Base-by-base conservation (phyloP, 2,797 vertebrate species). In the Bufotes viridis region DNA sequence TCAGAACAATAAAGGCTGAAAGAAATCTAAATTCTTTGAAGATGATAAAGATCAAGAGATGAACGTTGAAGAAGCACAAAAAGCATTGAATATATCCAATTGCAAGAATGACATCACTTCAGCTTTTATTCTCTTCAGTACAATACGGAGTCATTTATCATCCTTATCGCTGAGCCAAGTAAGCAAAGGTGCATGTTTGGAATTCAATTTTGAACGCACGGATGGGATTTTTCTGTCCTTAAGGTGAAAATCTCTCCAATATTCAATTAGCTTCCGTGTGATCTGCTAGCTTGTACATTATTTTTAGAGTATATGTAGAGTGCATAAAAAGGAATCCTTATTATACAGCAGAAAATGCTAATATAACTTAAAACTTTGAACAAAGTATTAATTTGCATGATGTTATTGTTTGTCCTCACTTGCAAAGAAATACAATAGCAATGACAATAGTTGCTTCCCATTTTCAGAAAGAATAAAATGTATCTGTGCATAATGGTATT, bases 91-190 rank as follows among this genome's bases (percentile, higher is more conserved):
- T 87, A 81, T 65, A 42, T 85, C 74, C 87, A 84, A 53, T 42
- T 11, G 12, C 29, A 83, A 55, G n/a, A 81, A 69, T 74, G 84
- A 53, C 81, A 88, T 61, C 78, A 84, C 65, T 90, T 89, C 81
- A 82, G 6, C 90, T 92, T 90, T 91, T 90, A 87, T 87, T 91
- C 81, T n/a, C 81, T 85, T 63, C 22, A 86, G 89, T 63, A 82
- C 87, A 91, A 87, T 60, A 60, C 57, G 1, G 0, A 88, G 79
- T 84, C 81, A 91, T 93, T 91, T 91, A 85, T 92, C 90, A 90
- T 90, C 82, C 89, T 93, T 85, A 87, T 86, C 88, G 84, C 1
- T n/a, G 70, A 90, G 92, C 70, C 91, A 90, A 81, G 60, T 57
- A 78, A 86, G 89, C 82, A 87, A 42, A 92, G 81, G 60, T 76